Evolutionary conservation across 1,140 invertebrate genomes (phyloP).

Genomic region (Episyrphus balteatus): DNA sequence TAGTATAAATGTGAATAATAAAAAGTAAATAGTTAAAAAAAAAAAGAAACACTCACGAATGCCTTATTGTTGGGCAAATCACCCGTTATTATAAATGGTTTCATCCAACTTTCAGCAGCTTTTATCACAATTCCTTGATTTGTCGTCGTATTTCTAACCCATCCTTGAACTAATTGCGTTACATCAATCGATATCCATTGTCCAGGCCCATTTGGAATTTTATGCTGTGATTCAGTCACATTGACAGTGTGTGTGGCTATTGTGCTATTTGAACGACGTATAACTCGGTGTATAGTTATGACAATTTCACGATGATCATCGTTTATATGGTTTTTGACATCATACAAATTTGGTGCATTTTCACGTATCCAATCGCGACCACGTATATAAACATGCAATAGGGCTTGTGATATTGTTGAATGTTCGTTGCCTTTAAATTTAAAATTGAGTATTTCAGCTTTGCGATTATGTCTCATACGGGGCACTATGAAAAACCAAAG

Average conservation of each 20-base stretch:
- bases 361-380: conserved; percentile 23
- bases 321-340: conserved; percentile 8
- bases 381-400: conserved; percentile 22
- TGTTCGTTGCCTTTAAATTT: conserved; percentile 12
- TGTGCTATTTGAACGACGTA: conserved; percentile 12
- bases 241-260: conserved; percentile 21
- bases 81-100: conserved; percentile 24
- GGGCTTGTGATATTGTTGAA: conserved; percentile 22
- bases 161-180: conserved; percentile 61
- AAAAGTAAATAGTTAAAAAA: too few relatives aligned
- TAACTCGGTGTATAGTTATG: conserved; percentile 15
- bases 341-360: conserved; percentile 15
- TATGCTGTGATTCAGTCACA: conserved; percentile 21
- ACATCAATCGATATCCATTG: conserved; percentile 65
- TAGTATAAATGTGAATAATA: too few relatives aligned
- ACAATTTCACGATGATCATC: conserved; percentile 12
- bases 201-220: conserved; percentile 40
- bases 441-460: conserved; percentile 19
- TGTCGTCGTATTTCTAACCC: conserved; percentile 58
- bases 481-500: conserved; percentile 4
- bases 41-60: conserved; percentile 13
- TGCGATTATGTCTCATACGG: conserved; percentile 15
- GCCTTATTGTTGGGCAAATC: conserved; percentile 15
- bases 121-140: conserved; percentile 65
- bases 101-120: conserved; percentile 45